These are phyloP conservation scores for Drosophila bifasciata DNA, from an alignment of 1,140 invertebrate genomes.

Conservation along the genomic window DNA sequence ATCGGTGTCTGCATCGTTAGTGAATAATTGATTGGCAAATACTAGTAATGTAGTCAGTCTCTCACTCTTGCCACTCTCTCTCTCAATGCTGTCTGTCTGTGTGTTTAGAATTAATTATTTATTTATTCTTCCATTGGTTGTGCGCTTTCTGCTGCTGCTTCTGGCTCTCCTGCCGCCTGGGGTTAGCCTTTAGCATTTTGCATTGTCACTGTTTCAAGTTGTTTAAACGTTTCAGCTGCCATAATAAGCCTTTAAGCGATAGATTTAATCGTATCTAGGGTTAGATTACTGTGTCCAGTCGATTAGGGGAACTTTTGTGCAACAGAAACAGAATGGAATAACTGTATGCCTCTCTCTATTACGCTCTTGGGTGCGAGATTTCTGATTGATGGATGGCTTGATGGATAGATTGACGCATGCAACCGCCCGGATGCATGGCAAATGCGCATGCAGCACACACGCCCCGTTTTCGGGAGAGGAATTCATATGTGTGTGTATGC, in stretches of 20 bases:
- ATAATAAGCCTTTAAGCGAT: no score
- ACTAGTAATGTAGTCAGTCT: no score
- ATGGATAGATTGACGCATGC: no score
- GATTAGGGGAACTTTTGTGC: neutral
- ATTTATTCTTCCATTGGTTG: slow-evolving; percentile 9
- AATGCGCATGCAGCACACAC: slow-evolving; percentile 40
- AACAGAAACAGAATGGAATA: neutral
- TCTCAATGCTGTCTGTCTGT: neutral
- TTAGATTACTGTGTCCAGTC: no score
- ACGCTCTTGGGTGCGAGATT: neutral
- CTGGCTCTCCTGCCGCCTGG: slow-evolving; percentile 2
- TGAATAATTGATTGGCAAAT: slow-evolving; percentile 41
- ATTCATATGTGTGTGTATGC: slow-evolving; percentile 18
- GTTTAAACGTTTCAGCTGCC: no score
- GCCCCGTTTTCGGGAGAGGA: slow-evolving; percentile 19
- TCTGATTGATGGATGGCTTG: slow-evolving; percentile 6
- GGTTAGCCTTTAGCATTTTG: no score
- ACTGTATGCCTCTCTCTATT: no score
- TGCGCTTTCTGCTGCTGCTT: neutral
- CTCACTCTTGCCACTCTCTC: no score
- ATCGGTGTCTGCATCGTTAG: slow-evolving; percentile 11
- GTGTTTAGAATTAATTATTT: slow-evolving; percentile 36
- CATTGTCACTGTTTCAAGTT: no score
- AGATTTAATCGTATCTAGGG: no score
- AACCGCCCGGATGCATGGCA: slow-evolving; percentile 14